These are phyloP conservation scores for Sakesphorus luctuosus DNA, from an alignment of 2,113 vertebrate genomes.

Conservation along the genomic window DNA sequence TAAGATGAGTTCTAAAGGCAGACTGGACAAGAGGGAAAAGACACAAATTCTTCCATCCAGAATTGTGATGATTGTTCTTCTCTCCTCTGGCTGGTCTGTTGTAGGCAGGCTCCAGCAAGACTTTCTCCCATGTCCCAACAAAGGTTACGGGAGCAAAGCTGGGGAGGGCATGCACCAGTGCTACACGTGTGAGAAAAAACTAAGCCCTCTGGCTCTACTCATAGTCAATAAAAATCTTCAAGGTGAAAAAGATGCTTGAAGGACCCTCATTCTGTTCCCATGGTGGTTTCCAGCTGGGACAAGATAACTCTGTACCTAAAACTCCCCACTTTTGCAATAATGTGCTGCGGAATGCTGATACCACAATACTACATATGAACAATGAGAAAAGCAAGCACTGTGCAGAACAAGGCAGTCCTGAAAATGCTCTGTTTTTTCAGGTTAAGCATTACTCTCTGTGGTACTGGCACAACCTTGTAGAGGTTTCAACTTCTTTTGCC, in stretches of 20 bases:
- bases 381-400: background rate
- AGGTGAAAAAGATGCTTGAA: background rate
- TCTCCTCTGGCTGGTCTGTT: background rate
- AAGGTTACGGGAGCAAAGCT: background rate
- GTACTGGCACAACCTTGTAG: background rate
- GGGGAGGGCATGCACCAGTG: background rate
- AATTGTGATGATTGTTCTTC: background rate
- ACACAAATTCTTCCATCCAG: background rate
- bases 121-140: background rate
- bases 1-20: background rate
- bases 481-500: background rate
- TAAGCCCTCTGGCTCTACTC: background rate
- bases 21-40: background rate
- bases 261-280: background rate
- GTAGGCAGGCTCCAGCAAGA: background rate
- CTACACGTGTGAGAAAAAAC: accelerated
- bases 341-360: background rate
- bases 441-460: background rate
- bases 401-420: background rate
- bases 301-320: background rate
- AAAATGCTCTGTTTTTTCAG: background rate
- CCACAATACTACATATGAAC: background rate
- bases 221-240: background rate
- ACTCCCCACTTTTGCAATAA: background rate
- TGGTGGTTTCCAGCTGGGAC: background rate